A percentile compares a stretch with the other conserved stretches of the same genome.
These are phyloP conservation scores for Champsocephalus gunnari DNA, from an alignment of 2,797 vertebrate genomes.

Conservation along the genomic window DNA sequence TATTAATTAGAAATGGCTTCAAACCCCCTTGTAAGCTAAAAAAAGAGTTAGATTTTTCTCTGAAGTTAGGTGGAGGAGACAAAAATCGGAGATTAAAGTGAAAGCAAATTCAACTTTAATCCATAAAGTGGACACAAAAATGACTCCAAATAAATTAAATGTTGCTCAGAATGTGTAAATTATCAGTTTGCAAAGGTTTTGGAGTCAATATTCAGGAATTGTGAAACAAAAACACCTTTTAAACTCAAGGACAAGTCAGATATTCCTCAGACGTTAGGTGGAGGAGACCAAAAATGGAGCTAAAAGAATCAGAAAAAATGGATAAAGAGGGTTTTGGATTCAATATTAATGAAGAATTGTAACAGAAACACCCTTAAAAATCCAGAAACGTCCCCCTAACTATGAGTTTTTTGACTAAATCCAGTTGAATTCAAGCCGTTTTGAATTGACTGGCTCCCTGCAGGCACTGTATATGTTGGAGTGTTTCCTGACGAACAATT, in stretches of 20 bases:
- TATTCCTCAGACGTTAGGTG: too few relatives aligned
- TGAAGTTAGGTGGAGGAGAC: too few relatives aligned
- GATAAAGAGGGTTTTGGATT: neutral
- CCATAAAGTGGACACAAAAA: neutral
- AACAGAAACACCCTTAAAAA: neutral
- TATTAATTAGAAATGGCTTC: too few relatives aligned
- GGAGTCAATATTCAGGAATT: too few relatives aligned
- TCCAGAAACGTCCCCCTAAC: neutral
- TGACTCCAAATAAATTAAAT: neutral
- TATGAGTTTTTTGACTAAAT: neutral
- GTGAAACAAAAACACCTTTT: too few relatives aligned
- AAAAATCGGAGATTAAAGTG: neutral
- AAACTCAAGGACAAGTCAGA: too few relatives aligned
- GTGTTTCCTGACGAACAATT: constrained; percentile 27
- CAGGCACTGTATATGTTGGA: constrained; percentile 8
- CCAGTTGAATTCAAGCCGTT: neutral
- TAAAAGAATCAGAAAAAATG: too few relatives aligned
- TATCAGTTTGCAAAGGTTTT: neutral
- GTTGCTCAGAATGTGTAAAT: neutral
- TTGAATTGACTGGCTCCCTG: neutral
- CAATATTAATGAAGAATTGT: neutral
- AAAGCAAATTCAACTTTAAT: neutral
- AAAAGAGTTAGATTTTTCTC: too few relatives aligned
- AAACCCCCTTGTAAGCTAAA: too few relatives aligned
- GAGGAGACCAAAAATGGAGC: too few relatives aligned